phyloP scores from a whole-genome alignment of 2,797 vertebrate genomes.

The Fratercula arctica region DNA sequence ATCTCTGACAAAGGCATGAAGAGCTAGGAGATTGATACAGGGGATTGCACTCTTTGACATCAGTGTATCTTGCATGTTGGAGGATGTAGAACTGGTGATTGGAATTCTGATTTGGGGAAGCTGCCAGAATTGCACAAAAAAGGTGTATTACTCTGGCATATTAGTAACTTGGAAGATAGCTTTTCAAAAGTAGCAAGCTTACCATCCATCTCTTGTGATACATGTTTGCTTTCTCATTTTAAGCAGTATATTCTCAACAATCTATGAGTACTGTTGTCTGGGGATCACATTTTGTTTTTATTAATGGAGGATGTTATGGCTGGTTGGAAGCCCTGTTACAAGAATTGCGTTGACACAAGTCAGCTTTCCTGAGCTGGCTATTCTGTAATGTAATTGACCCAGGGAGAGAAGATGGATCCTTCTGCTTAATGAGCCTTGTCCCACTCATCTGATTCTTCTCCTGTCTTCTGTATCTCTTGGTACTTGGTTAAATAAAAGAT shows the following conservation, averaged over 20 bases:
- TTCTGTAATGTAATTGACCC: background rate
- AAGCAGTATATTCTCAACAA: background rate
- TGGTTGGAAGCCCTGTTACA: background rate
- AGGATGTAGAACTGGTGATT: background rate
- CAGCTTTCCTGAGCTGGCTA: conserved; percentile 7
- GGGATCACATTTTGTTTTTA: background rate
- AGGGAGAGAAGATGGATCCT: background rate
- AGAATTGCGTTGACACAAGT: background rate
- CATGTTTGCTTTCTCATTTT: background rate
- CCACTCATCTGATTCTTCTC: background rate
- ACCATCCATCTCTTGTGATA: background rate
- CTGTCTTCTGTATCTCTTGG: background rate
- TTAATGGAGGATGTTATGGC: background rate
- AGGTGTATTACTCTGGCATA: background rate
- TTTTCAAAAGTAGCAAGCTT: background rate
- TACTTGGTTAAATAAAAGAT: background rate
- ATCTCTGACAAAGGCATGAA: background rate
- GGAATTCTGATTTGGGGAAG: background rate
- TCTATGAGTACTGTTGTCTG: background rate
- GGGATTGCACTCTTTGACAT: background rate
- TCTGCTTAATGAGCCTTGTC: conserved; percentile 12
- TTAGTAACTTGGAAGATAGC: background rate
- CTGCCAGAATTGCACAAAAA: background rate
- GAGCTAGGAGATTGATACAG: background rate
- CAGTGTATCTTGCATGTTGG: background rate